Evolutionary conservation across 2,113 vertebrate genomes (phyloP), one percentile per base, ranked within the genome.

Genomic region (Rana temporaria): DNA sequence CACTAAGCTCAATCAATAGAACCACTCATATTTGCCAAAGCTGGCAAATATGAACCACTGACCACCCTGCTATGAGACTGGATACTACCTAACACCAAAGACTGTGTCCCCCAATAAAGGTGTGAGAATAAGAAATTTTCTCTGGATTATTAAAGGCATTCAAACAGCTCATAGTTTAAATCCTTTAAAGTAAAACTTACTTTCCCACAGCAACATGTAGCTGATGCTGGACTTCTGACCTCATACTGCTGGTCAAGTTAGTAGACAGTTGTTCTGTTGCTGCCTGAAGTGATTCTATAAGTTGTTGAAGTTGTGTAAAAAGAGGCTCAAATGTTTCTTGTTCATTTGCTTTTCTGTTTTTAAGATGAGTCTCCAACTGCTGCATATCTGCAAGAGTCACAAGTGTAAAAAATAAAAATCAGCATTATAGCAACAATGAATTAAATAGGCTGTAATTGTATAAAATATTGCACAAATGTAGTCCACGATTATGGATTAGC

Each of bases 201-300:
- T 95, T 99, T 94, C 96, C 93, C 88, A 99, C 94, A 32, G 96
- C 93, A 86, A 97, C 84, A 34, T 96, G 97, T 75, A 98, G 93
- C 92, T 99, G 97, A 82, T 97, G 97, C 88, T 98, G 96, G 88
- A 99, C 90, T 86, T 99, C 98, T 0, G 95, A 88, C 4, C 96
- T 93, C 72, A 99, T 92, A 0, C 92, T 96, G 63, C 95, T 88
- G 0, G 95, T 89, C 1, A 99, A 89, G 17, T 85, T 95, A 76
- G 89, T 93, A 0, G 95, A 90, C 91, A 99, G 89, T 88, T 99
- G 96, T 72, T 98, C 96, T 0, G 93, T 96, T 86, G 88, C 93
- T 86, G 86, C 95, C 85, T 97, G 98, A 85, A 99, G 93, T 64
- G 87, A 86, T 89, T 92, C 91, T 60, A 96, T 88, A 87, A 97